A percentile compares a stretch with the other conserved stretches of the same genome.
These are phyloP conservation scores for Lepidurus couesii DNA, from an alignment of 1,140 invertebrate genomes.

Conservation along the genomic window DNA sequence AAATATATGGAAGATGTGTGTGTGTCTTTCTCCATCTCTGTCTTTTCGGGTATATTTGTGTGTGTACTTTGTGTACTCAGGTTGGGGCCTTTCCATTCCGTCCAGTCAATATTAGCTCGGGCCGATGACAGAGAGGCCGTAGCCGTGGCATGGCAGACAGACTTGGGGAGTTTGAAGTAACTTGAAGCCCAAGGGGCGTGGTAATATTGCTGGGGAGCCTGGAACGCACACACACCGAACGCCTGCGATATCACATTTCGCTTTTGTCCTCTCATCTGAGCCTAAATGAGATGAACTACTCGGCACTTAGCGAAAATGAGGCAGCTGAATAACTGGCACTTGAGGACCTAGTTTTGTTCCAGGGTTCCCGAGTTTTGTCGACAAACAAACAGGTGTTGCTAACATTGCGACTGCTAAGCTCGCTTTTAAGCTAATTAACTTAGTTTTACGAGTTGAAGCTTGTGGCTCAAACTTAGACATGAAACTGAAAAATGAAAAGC, in stretches of 20 bases:
- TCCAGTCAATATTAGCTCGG: slow-evolving; percentile 19
- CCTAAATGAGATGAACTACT: slow-evolving; percentile 22
- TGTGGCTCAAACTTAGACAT: not conserved
- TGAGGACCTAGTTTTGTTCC: not conserved
- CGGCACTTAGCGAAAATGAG: slow-evolving; percentile 2
- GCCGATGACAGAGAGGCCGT: not conserved
- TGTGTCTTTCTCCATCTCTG: slow-evolving; percentile 3
- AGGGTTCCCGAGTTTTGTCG: not conserved
- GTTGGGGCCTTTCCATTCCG: slow-evolving; percentile 17
- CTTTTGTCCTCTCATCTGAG: slow-evolving; percentile 2
- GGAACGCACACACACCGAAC: slow-evolving; percentile 2
- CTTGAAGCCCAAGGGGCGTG: slow-evolving; percentile 16
- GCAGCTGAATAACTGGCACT: not conserved
- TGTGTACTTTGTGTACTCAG: not conserved
- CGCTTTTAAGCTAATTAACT: slow-evolving; percentile 17
- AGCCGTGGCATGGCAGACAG: not conserved
- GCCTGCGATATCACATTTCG: not conserved
- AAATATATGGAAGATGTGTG: slow-evolving; percentile 6
- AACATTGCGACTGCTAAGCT: not conserved
- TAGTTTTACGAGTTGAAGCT: not conserved
- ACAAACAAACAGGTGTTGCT: slow-evolving; percentile 12
- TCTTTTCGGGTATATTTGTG: slow-evolving; percentile 12
- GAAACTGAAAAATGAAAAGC: not conserved
- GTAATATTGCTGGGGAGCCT: not conserved
- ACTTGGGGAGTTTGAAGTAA: not conserved